Percentiles rank a stretch among this genome's conserved stretches.
These are phyloP conservation scores for Martes martes DNA, from an alignment of 2,113 vertebrate genomes.

Conservation along the genomic window DNA sequence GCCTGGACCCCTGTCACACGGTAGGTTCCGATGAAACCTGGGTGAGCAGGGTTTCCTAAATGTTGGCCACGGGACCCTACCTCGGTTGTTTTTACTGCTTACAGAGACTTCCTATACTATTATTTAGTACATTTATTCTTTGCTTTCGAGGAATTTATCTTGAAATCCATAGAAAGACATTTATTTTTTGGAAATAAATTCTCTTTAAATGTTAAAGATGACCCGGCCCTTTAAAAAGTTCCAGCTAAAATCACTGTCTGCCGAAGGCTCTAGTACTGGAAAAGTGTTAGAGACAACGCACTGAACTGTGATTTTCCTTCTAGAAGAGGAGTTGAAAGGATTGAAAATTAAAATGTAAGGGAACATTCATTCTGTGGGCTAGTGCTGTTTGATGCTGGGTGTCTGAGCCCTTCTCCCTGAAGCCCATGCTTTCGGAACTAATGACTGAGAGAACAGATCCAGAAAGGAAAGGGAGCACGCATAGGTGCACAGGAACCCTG, in stretches of 20 bases:
- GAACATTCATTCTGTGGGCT: no score
- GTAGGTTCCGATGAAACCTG: fast-evolving
- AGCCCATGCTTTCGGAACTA: not conserved
- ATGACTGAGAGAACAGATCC: no score
- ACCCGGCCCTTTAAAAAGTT: not conserved
- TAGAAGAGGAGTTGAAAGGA: not conserved
- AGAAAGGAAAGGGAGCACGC: not conserved
- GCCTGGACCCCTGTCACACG: not conserved
- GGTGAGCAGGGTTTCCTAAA: not conserved
- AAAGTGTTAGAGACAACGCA: not conserved
- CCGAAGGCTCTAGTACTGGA: not conserved
- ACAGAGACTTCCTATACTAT: not conserved
- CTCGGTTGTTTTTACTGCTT: not conserved
- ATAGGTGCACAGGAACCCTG: not conserved
- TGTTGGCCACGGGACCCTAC: not conserved
- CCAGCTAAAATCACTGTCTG: not conserved
- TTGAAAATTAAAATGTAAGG: not conserved
- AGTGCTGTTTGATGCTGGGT: not conserved
- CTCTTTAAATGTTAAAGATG: not conserved
- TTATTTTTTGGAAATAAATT: not conserved
- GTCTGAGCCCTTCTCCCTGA: not conserved
- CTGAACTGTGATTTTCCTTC: not conserved
- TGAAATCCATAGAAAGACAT: not conserved
- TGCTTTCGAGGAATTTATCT: not conserved
- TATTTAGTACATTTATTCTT: not conserved